Base-by-base conservation (phyloP, 2,888 invertebrate genomes). In the Caenorhabditis auriculariae region DNA sequence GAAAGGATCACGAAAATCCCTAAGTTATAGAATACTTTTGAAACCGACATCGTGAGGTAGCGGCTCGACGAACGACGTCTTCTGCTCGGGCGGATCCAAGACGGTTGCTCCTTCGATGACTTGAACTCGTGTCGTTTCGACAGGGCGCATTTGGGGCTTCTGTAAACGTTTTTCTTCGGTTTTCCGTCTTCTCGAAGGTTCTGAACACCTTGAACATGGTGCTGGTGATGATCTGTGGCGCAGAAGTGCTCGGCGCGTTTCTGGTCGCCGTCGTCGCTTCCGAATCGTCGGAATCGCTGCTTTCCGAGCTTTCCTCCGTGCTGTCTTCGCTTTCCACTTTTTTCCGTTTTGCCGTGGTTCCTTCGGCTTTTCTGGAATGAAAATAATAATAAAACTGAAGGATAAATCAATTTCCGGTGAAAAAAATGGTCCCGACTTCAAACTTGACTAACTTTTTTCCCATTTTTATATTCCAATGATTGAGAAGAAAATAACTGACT, bases 11-110 rank as follows among this genome's bases (percentile, higher is more conserved):
- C n/a, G n/a, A n/a, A n/a, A n/a, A n/a, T n/a, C n/a, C n/a, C n/a
- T n/a, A n/a, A n/a, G n/a, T n/a, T 15, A 32, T 15, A 32, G 15
- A 32, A 32, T 32, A 32, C 12, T 7, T n/a, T 41, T 7, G 17
- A 41, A 41, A 7, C 9, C 7, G 7, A 15, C 41, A 41, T 15
- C 17, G 41, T n/a, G 15, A 32, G n/a, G n/a, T n/a, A 32, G n/a
- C n/a, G 35, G 35, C 35, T 53, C 45, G 12, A 42, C 41, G 4
- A 69, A 32, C 4, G 43, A 49, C 4, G 56, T 17, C 38, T 57
- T 55, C 44, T 48, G 53, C 29, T 66, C 66, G 1, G 69, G 69
- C 19, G 58, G 56, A 17, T 69, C 69, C 59, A 69, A 54, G 23
- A 66, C 38, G 3, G 54, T 66, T 9, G 52, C 54, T 35, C 57